Evolutionary conservation across 2,797 vertebrate species (phyloP), one percentile per base, ranked within the genome.

Genomic region (Ceyx erithaca): DNA sequence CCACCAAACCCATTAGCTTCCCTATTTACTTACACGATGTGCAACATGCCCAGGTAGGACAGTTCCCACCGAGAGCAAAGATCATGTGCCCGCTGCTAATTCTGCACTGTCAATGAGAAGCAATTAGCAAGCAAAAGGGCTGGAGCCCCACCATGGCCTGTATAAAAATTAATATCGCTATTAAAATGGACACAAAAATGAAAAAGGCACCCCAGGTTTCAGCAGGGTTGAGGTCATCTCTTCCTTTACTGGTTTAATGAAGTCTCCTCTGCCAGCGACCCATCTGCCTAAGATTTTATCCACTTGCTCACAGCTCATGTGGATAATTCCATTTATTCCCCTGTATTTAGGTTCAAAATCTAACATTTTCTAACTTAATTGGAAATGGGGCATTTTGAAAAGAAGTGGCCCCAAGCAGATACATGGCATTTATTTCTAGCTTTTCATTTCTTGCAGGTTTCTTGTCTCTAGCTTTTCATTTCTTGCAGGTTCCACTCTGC

Each of bases 1-100:
- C 63, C 52, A 87, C 51, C 75, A 79, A 80, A 84, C 10, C 31
- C 57, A 48, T 48, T 72, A 21, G 40, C 31, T 70, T 76, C 57
- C 45, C 70, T 46, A 10, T 85, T 87, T 85, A 68, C 76, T 89
- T 89, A 80, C 28, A 7, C 2, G 64, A 30, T 9, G 33, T 18
- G 41, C 78, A 40, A 43, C 12, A 7, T 35, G 51, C 33, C 61
- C 75, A 43, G 23, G 1, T 3, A 54, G 55, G 49, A 67, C 68
- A 41, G 40, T 17, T 95, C 78, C 83, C 71, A 48, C 55, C 30
- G 15, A 48, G 33, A 93, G 80, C 83, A 67, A 52, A 76, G 89
- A 79, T 67, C 84, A 73, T 1, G 3, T 1, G 1, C 26, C 31
- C 1, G 1, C 37, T 1, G 7, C 43, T 59, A 76, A 57, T 70